These are phyloP conservation scores for Epicauta chinensis DNA, from an alignment of 1,140 invertebrate genomes.

Conservation along the genomic window DNA sequence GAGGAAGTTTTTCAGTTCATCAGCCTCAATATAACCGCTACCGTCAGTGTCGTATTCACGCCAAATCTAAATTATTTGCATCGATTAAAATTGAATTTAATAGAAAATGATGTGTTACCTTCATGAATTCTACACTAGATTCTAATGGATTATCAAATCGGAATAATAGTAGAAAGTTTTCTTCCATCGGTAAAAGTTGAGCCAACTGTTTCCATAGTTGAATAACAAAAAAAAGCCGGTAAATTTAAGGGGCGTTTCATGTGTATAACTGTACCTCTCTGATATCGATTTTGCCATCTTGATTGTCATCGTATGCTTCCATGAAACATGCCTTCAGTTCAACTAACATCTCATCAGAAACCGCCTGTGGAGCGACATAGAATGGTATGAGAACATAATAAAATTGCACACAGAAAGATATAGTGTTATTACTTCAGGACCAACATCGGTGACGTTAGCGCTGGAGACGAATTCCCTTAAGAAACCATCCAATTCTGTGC, in stretches of 20 bases:
- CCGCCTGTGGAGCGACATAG: too few species aligned
- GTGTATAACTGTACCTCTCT: slow-evolving; percentile 58
- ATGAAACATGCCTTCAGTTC: slow-evolving; percentile 84
- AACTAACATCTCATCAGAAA: slow-evolving; percentile 76
- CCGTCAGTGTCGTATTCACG: slow-evolving; percentile 87
- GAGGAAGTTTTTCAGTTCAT: slow-evolving; percentile 91
- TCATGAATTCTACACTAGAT: slow-evolving; percentile 93
- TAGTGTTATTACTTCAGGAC: slow-evolving; percentile 62
- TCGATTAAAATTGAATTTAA: neutral
- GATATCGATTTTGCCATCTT: slow-evolving; percentile 86
- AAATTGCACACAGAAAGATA: neutral
- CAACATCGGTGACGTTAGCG: slow-evolving; percentile 72
- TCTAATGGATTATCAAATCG: slow-evolving; percentile 88
- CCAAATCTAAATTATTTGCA: slow-evolving; percentile 71
- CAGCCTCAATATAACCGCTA: slow-evolving; percentile 89
- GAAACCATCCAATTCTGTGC: slow-evolving; percentile 79
- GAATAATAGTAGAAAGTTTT: slow-evolving; percentile 88
- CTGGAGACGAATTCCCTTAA: slow-evolving; percentile 79
- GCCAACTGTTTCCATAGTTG: slow-evolving; percentile 77
- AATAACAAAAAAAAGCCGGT: too few species aligned
- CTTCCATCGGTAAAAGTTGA: slow-evolving; percentile 86
- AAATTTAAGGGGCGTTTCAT: neutral
- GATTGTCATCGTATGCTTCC: slow-evolving; percentile 87
- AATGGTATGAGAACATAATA: slow-evolving; percentile 26
- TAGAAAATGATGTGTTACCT: slow-evolving; percentile 51